Conservation (phyloP, 2,113 vertebrate genomes). For the Herpetotheres cachinnans region DNA sequence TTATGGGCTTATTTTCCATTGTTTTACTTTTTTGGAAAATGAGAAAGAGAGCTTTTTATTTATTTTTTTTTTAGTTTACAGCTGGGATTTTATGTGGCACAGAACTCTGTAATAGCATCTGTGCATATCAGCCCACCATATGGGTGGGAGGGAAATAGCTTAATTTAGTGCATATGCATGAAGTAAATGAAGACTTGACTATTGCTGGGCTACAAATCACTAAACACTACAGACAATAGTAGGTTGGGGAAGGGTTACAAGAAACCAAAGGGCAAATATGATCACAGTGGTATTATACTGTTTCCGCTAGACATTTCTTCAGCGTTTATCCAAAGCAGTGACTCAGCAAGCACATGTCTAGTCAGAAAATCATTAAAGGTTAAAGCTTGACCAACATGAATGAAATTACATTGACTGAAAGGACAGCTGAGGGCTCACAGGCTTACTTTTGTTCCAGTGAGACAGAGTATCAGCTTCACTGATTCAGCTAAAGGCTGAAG, state of each 20-base stretch:
- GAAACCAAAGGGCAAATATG: not conserved
- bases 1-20: not conserved
- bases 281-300: not conserved
- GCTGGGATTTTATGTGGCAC: conserved; percentile 57
- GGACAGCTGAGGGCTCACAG: not conserved
- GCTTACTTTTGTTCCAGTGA: not conserved
- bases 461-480: not conserved
- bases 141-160: conserved; percentile 56
- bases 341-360: not conserved
- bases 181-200: conserved; percentile 50
- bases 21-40: not conserved
- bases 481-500: not conserved
- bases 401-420: not conserved
- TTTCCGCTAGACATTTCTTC: not conserved
- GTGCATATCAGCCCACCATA: conserved; percentile 63
- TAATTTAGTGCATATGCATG: conserved; percentile 62
- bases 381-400: not conserved
- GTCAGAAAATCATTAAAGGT: not conserved
- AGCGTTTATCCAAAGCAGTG: not conserved
- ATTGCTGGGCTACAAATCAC: not conserved
- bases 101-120: conserved; percentile 59
- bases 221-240: not conserved
- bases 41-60: not conserved
- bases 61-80: not conserved
- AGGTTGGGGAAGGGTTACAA: not conserved